phyloP scores from a whole-genome alignment of 2,113 vertebrate genomes.

The Halcyon senegalensis region DNA sequence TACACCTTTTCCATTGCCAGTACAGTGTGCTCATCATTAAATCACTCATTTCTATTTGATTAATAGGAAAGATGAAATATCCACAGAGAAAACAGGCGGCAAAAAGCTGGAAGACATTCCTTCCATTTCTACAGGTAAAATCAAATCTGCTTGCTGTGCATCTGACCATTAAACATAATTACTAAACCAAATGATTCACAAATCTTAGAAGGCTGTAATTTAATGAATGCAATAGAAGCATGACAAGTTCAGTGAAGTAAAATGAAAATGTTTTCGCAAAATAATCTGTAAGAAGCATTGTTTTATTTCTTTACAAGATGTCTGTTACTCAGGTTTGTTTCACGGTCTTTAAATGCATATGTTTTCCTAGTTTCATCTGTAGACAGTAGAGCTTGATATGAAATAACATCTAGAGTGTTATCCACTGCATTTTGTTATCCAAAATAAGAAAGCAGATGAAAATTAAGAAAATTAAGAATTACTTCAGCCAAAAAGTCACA shows the following conservation, averaged over 20 bases:
- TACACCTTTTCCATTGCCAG: background rate
- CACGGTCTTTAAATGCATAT: background rate
- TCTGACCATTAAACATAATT: background rate
- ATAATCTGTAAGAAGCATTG: background rate
- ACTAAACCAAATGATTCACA: background rate
- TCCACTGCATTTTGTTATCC: background rate
- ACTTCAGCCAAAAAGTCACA: background rate
- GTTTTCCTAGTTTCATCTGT: background rate
- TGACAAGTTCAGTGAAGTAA: background rate
- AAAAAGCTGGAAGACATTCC: slow-evolving; percentile 42
- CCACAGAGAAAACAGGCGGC: slow-evolving; percentile 35
- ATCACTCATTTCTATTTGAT: slow-evolving; percentile 31
- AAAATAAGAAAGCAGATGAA: background rate
- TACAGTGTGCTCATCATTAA: background rate
- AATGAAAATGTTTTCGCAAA: background rate
- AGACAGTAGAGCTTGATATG: background rate
- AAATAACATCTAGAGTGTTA: background rate
- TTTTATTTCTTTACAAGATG: background rate
- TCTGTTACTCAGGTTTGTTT: background rate
- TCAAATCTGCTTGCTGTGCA: background rate
- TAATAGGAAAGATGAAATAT: slow-evolving; percentile 72
- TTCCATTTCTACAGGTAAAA: slow-evolving; percentile 67
- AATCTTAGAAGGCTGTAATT: background rate
- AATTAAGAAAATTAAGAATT: background rate
- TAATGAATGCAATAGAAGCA: background rate